Base-by-base conservation (phyloP, 2,113 vertebrate species). In the Chaetodon auriga region DNA sequence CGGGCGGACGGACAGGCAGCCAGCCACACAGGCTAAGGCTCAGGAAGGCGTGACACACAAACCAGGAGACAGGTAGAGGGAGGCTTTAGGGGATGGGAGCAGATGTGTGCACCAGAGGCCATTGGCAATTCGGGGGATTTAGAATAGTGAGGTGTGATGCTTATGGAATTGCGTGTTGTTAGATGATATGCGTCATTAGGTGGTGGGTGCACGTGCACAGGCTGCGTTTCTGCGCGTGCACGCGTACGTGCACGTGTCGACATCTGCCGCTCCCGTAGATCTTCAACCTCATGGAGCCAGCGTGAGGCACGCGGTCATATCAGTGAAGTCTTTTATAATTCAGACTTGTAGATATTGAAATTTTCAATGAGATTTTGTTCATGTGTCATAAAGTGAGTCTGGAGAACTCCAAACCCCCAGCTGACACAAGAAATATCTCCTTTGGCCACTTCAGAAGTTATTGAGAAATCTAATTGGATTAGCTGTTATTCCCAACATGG, bases 1-100 rank as follows among this genome's bases (percentile, higher is more conserved):
- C 73, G 78, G 78, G 82, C 18, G 5, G 93, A 89, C 64, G 86
- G 88, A 91, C 88, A 53, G 69, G 65, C 81, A 88, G 82, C 46
- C 81, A 85, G 86, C 51, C 89, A 78, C 87, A 77, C 82, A 64
- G 92, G 87, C 87, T 87, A 80, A 90, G 75, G 72, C 87, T 88
- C 81, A 90, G 46, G 36, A 80, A 79, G 81, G 70, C 9, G 62
- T 83, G 86, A 90, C 93, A 91, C 81, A 82, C 80, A 21, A 75
- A 79, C 81, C 72, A 23, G 16, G 55, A 84, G 77, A 83, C 89
- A 83, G 89, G 82, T 80, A 74, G 84, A 78, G 53, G 58, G 76
- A 64, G 80, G 89, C 84, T 88, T 91, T 85, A 75, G 85, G 76
- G 75, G 75, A 55, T 41, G 80, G 76, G 63, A 61, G 76, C 58